phyloP scores from a whole-genome alignment of 2,113 vertebrate genomes.

The Lagopus leucura region DNA sequence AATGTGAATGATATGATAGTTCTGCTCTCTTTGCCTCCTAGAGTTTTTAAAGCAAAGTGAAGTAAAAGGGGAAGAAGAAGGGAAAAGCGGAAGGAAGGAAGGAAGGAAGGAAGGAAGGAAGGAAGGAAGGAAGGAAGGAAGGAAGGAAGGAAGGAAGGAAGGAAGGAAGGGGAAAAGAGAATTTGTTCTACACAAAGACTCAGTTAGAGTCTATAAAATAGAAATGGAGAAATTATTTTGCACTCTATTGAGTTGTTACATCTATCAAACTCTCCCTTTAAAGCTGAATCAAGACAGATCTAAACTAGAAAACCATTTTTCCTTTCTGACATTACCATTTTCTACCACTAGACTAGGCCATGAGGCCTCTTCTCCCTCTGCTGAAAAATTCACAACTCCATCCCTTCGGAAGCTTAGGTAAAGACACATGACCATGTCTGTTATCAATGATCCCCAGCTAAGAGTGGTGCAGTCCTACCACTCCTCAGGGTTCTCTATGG shows the following conservation, averaged over 20 bases:
- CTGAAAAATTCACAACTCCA: not conserved
- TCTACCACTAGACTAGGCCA: not conserved
- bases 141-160: too few species aligned
- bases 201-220: not conserved
- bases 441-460: fast-evolving
- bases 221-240: not conserved
- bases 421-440: fast-evolving
- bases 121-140: fast-evolving
- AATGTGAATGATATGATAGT: not conserved
- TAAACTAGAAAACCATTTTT: not conserved
- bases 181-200: not conserved
- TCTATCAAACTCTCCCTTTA: not conserved
- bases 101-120: too few species aligned
- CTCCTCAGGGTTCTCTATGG: not conserved
- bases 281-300: not conserved
- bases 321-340: not conserved
- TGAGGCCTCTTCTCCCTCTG: not conserved
- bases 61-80: not conserved
- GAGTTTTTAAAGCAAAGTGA: not conserved
- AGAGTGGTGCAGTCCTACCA: not conserved
- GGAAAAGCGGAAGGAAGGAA: fast-evolving
- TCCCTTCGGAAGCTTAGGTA: not conserved
- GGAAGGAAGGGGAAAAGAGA: not conserved
- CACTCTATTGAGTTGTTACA: not conserved
- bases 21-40: not conserved